A percentile compares a stretch with the other conserved stretches of the same genome.
Evolutionary conservation across 2,888 invertebrate genomes (phyloP).

Genomic region (Sepiola atlantica): DNA sequence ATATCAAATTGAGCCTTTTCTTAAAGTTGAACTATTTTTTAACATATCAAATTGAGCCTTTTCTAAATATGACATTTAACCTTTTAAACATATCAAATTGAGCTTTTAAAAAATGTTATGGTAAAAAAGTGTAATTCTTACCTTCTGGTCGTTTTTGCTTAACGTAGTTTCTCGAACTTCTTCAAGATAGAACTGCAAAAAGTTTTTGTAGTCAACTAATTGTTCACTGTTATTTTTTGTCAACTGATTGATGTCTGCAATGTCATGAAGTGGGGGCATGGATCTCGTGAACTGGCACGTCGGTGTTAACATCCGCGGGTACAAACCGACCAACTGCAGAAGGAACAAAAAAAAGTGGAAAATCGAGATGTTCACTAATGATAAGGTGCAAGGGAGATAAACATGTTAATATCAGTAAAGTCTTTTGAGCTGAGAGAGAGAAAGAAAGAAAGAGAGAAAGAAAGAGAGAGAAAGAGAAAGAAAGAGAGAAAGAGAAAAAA

Average conservation of each 20-base stretch:
- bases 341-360: not conserved
- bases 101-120: too few relatives aligned
- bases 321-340: slow-evolving; percentile 76
- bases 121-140: slow-evolving; percentile 51
- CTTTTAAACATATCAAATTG: too few relatives aligned
- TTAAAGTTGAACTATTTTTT: too few relatives aligned
- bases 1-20: too few relatives aligned
- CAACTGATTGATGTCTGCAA: slow-evolving; percentile 76
- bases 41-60: too few relatives aligned
- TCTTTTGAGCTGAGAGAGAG: not conserved
- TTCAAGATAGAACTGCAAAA: slow-evolving; percentile 74
- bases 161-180: slow-evolving; percentile 69
- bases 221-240: slow-evolving; percentile 68
- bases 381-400: not conserved
- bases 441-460: not conserved
- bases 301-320: slow-evolving; percentile 75
- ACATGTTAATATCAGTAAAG: too few relatives aligned
- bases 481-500: not conserved
- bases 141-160: slow-evolving; percentile 68
- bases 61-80: too few relatives aligned
- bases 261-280: slow-evolving; percentile 76
- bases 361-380: not conserved
- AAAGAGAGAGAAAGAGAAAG: not conserved
- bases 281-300: slow-evolving; percentile 74
- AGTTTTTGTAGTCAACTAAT: slow-evolving; percentile 71